phyloP scores from a whole-genome alignment of 2,113 vertebrate species.

The Nibea coibor region DNA sequence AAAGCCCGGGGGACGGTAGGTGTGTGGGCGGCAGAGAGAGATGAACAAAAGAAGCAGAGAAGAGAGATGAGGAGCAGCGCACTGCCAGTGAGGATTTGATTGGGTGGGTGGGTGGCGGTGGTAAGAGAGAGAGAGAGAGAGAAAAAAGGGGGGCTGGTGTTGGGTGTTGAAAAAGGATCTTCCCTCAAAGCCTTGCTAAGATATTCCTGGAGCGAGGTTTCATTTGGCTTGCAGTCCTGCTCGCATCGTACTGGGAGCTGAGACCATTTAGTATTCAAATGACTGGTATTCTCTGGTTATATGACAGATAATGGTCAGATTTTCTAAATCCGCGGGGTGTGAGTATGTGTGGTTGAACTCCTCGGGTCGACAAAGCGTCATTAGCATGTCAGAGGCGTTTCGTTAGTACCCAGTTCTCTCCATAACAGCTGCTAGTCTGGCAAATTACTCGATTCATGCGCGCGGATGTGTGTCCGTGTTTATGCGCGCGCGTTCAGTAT shows the following conservation, averaged over 20 bases:
- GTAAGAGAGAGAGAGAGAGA: slow-evolving; percentile 1
- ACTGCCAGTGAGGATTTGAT: slow-evolving; percentile 75
- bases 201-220: slow-evolving; percentile 78
- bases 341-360: slow-evolving; percentile 52
- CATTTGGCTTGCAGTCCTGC: slow-evolving; percentile 70
- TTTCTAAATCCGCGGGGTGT: slow-evolving; percentile 40
- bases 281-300: slow-evolving; percentile 49
- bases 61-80: slow-evolving; percentile 71
- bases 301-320: slow-evolving; percentile 52
- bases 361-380: slow-evolving; percentile 53
- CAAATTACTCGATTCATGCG: slow-evolving; percentile 56
- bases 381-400: slow-evolving; percentile 74
- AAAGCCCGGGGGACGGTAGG: slow-evolving; percentile 81
- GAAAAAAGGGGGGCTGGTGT: slow-evolving; percentile 17
- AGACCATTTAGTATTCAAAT: slow-evolving; percentile 68
- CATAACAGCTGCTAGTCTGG: slow-evolving; percentile 73
- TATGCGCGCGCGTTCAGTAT: slow-evolving; percentile 31
- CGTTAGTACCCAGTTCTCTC: slow-evolving; percentile 48
- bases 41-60: slow-evolving; percentile 83
- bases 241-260: slow-evolving; percentile 50
- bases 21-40: slow-evolving; percentile 83
- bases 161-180: slow-evolving; percentile 75
- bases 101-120: slow-evolving; percentile 70
- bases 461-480: slow-evolving; percentile 34
- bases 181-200: slow-evolving; percentile 75